Base-by-base conservation (phyloP, 2,797 vertebrate genomes). In the Mallotus villosus region DNA sequence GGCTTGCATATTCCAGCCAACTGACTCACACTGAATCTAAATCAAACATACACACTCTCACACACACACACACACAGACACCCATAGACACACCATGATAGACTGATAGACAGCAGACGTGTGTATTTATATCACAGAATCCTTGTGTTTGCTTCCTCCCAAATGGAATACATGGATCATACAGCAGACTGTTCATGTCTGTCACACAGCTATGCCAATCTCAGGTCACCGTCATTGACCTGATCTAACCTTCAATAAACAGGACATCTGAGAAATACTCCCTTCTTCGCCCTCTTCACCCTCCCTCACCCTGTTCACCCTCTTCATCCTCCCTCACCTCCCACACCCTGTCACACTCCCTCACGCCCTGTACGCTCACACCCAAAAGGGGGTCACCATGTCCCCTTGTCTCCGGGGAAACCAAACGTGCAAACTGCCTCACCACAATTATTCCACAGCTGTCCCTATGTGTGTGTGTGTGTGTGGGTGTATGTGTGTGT, bases 391-490 rank as follows among this genome's bases (percentile, higher is more conserved):
- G 58, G 71, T 72, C 75, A 79, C 82, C 67, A 69, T 76, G 72
- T 74, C 70, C 27, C 25, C 78, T 73, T 74, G 76, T 77, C 78
- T 59, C 74, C 75, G 72, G 58, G 24, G 66, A 77, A 82, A 80
- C 78, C 73, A 74, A 59, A 67, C 22, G 7, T 66, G 21, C 51
- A 8, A 8, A 29, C 24, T 4, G 51, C 11, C 37, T 41, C 11
- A 12, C 37, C 37, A 41, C 37, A 41, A 41, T 41, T 41, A 11
- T 41, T 41, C 51, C 51, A 53, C 53, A 71, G 37, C 53, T 71
- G 69, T 74, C 64, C 74, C 59, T 60, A 11, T 22, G 58, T 22
- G 51, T 53, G 51, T 53, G 22, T 22, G 58, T 22, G 51, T 53
- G 51, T 53, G 51, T 53, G 16, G 1, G 49, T 53, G 58, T 1